Base-by-base conservation (phyloP, 2,888 invertebrate genomes). In the Hypercompe scribonia region DNA sequence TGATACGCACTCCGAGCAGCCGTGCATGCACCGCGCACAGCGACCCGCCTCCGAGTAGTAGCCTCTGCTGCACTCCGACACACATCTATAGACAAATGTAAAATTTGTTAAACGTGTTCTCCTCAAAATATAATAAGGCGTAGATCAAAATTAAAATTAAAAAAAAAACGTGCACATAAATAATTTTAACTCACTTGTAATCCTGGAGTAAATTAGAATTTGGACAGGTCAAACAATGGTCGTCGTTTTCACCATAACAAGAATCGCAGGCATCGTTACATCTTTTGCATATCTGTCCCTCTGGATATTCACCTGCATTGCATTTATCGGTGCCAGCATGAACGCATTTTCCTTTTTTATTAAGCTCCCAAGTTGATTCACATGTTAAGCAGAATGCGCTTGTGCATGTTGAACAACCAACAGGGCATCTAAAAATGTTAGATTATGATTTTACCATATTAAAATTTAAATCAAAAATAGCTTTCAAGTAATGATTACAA, bases 181-280 rank as follows among this genome's bases (percentile, higher is more conserved):
- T 28, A 2, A 34, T 34, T 39, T 28, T 39, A 33, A 71, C 90
- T 89, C 82, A 95, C 95, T 85, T 92, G 78, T 94, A 89, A 75
- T 97, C 97, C 89, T 98, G 97, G 34, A 98, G 95, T 67, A 98
- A 95, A 70, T 98, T 95, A 34, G 98, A 97, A 70, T 96, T 96
- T n/a, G 96, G 96, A 85, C 98, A 98, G 50, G 98, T 97, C 42
- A 98, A 93, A 90, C 98, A 98, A 73, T 97, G 96, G 63, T 96
- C 96, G 50, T 97, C 97, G n/a, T 97, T 96, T 8, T 97, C 96
- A 0, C 98, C 98, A 77, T 97, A 97, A 89, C 99, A 99, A n/a
- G 97, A 97, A 79, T 97, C 97, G 86, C 99, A 99, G 0, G 97
- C 97, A 4, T 96, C 96, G 88, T 98, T 97, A 87, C 98, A 99